Conservation (phyloP, 2,113 vertebrate genomes). For the Alethe castanea region DNA sequence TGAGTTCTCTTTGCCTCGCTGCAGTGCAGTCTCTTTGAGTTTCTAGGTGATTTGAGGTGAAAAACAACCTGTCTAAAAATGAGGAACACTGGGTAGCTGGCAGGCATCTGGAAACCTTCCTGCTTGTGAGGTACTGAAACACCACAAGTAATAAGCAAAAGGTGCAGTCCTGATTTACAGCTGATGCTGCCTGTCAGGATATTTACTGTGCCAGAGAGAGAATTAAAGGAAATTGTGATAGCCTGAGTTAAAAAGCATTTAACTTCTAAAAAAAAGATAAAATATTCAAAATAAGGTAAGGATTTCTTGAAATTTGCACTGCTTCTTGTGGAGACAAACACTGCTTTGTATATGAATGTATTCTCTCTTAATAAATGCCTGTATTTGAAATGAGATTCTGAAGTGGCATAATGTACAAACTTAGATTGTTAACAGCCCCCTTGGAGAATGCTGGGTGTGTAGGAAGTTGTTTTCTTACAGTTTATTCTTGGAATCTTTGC, state of each 20-base stretch:
- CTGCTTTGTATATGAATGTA: neutral
- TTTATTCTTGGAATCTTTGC: neutral
- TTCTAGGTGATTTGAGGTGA: neutral
- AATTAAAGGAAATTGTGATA: neutral
- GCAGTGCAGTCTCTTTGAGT: neutral
- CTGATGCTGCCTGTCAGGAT: neutral
- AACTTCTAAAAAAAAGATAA: neutral
- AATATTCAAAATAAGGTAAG: neutral
- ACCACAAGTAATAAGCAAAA: neutral
- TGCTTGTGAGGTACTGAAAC: neutral
- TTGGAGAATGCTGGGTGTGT: neutral
- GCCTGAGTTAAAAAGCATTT: neutral
- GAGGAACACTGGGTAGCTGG: neutral
- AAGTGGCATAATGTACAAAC: accelerated
- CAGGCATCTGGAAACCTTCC: neutral
- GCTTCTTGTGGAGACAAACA: neutral
- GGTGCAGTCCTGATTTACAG: neutral
- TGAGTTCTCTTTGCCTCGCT: neutral
- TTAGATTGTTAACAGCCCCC: neutral
- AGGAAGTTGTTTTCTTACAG: neutral
- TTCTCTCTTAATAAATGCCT: neutral
- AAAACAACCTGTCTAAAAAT: neutral
- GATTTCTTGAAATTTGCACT: neutral
- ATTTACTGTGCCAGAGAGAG: neutral
- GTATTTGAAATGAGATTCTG: neutral